These are phyloP conservation scores for Callinectes sapidus DNA, from an alignment of 2,888 invertebrate species.

Conservation along the genomic window DNA sequence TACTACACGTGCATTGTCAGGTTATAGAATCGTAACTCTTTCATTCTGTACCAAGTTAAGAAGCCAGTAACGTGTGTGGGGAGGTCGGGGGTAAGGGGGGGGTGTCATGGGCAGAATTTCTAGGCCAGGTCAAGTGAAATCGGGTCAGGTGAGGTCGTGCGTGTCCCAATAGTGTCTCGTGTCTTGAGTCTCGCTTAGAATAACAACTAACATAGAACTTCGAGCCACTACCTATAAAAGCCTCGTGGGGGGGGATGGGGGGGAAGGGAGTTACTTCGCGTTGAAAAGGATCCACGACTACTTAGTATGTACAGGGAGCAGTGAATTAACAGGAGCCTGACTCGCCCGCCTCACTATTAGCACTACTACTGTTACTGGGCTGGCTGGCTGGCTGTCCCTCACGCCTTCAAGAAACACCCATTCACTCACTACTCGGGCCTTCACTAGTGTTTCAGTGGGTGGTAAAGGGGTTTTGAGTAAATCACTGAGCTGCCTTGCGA, in stretches of 20 bases:
- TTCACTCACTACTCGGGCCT: too few relatives aligned
- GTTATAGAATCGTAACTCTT: background rate
- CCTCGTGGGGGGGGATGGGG: too few relatives aligned
- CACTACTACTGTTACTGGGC: background rate
- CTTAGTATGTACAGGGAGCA: constrained; percentile 9
- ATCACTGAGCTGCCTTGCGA: too few relatives aligned
- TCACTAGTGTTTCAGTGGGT: too few relatives aligned
- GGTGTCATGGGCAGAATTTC: background rate
- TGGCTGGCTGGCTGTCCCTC: background rate
- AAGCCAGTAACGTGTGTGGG: background rate
- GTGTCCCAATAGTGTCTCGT: background rate
- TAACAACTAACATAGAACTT: constrained; percentile 15
- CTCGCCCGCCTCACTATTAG: background rate
- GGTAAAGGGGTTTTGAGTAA: too few relatives aligned
- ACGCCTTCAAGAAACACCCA: background rate
- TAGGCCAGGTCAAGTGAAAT: background rate
- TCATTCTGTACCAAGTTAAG: background rate
- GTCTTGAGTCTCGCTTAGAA: background rate
- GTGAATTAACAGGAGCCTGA: background rate
- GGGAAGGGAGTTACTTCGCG: too few relatives aligned
- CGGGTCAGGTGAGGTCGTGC: background rate
- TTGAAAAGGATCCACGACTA: background rate
- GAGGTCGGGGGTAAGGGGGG: too few relatives aligned
- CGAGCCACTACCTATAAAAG: background rate
- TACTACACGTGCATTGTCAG: background rate